Evolutionary conservation across 1,140 invertebrate species (phyloP).

Genomic region (Camponotus vicinus): DNA sequence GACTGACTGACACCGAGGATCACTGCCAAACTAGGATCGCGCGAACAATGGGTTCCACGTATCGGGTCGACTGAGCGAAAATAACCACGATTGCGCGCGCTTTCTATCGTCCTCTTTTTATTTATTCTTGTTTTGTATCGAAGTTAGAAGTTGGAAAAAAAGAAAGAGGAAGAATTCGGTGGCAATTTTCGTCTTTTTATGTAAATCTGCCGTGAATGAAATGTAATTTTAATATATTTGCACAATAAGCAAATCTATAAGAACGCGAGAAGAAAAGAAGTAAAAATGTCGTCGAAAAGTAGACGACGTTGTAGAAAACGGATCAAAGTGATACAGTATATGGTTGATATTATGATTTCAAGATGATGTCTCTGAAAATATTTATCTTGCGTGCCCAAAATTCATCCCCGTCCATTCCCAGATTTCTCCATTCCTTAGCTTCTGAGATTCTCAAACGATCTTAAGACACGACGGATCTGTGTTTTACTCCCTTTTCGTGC

Average conservation of each 20-base stretch:
- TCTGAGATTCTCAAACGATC: constrained; percentile 48
- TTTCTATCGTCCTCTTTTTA: constrained; percentile 63
- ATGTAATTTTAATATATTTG: neutral
- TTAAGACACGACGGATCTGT: constrained; percentile 43
- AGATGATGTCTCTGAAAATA: constrained; percentile 42
- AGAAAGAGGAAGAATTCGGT: constrained; percentile 22
- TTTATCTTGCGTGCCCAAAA: constrained; percentile 37
- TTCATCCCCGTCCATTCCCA: neutral
- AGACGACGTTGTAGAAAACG: neutral
- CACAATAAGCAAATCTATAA: neutral
- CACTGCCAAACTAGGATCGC: constrained; percentile 81
- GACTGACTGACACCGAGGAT: constrained; percentile 78
- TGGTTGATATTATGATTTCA: constrained; percentile 16
- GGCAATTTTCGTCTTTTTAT: neutral
- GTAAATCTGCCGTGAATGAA: neutral
- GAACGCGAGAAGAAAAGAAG: neutral
- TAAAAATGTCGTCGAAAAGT: neutral
- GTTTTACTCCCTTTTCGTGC: neutral
- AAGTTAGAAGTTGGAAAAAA: neutral
- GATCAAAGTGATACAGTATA: neutral
- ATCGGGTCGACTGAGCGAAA: constrained; percentile 73
- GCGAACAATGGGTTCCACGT: constrained; percentile 79
- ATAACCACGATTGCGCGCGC: constrained; percentile 71
- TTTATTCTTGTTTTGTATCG: neutral
- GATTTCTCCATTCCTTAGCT: constrained; percentile 16